Evolutionary conservation across 1,140 invertebrate species (phyloP).

Genomic region (Leptoteleia sp.): DNA sequence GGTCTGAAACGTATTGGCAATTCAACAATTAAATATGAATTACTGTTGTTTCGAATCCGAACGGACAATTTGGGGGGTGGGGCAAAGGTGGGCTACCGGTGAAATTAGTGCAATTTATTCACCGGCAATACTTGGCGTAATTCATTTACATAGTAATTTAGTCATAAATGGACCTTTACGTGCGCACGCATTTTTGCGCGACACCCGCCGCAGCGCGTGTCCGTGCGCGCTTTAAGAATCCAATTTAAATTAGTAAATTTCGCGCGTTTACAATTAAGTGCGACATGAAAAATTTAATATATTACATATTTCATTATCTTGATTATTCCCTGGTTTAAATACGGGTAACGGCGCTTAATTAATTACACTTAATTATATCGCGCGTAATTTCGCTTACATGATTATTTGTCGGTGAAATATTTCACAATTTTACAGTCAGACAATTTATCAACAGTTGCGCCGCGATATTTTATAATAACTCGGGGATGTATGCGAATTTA

Average conservation of each 20-base stretch:
- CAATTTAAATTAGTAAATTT: slow-evolving; percentile 15
- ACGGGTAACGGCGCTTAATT: too few species aligned
- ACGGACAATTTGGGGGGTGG: slow-evolving; percentile 36
- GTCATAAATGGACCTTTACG: slow-evolving; percentile 37
- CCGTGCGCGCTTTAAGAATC: slow-evolving; percentile 13
- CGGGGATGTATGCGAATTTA: too few species aligned
- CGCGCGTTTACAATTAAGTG: not conserved
- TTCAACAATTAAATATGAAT: slow-evolving; percentile 51
- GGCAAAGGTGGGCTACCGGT: slow-evolving; percentile 19
- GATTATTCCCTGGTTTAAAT: not conserved
- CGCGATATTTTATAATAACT: too few species aligned
- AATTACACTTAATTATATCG: too few species aligned
- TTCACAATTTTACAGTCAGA: too few species aligned
- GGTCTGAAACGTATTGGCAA: slow-evolving; percentile 37
- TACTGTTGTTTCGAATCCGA: slow-evolving; percentile 44
- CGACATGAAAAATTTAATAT: not conserved
- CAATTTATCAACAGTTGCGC: too few species aligned
- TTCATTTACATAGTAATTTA: slow-evolving; percentile 56
- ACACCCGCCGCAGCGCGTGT: slow-evolving; percentile 24
- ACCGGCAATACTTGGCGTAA: slow-evolving; percentile 41
- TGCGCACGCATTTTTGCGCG: slow-evolving; percentile 22
- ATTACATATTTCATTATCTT: slow-evolving; percentile 6
- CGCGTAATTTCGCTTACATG: too few species aligned
- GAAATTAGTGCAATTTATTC: slow-evolving; percentile 50
- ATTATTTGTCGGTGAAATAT: too few species aligned